Base-by-base conservation (phyloP, 2,113 vertebrate genomes). In the Hydrochoerus hydrochaeris region DNA sequence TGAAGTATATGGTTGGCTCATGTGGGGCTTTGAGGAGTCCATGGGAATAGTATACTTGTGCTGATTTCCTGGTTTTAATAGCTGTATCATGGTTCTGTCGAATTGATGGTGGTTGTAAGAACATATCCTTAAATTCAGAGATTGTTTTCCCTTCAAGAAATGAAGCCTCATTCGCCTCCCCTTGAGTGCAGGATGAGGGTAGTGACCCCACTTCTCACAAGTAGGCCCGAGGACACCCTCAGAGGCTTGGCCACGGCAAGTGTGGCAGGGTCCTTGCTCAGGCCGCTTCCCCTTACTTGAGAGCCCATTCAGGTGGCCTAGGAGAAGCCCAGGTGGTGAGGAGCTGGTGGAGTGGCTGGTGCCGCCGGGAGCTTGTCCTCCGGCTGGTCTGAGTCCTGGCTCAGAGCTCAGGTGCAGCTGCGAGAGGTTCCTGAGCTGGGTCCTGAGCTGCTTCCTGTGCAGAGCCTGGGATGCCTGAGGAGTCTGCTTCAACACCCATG, bases 101-200 rank as follows among this genome's bases (percentile, higher is more conserved):
- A 32, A 19, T 63, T 35, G 30, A 16, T 84, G 11, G 28, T 95
- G 3, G 54, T 83, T 91, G 85, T 83, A 41, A 83, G 91, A 93
- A 60, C 30, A 69, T 52, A 88, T n/a, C 17, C 52, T 77, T 28
- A 58, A 44, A 69, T 93, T 62, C 57, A 32, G 88, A 67, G 44
- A 58, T 82, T 54, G 3, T 67, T 84, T 82, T 91, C 58, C 19
- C 49, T 89, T 85, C 57, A 95, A 97, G 57, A 81, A 46, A 28
- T 11, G 49, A 92, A 85, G 35, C 67, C 62, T 85, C 49, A 41
- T 71, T 81, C 30, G 10, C 65, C 38, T 96, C 30, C 13, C 67
- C n/a, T 89, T 22, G 58, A 77, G 44, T 89, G 5, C 14, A 49
- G 65, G 94, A 5, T 91, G 14, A 86, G 60, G 28, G 83, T 86